Base-by-base conservation (phyloP, 1,140 invertebrate genomes). In the Lanistes nyassanus region DNA sequence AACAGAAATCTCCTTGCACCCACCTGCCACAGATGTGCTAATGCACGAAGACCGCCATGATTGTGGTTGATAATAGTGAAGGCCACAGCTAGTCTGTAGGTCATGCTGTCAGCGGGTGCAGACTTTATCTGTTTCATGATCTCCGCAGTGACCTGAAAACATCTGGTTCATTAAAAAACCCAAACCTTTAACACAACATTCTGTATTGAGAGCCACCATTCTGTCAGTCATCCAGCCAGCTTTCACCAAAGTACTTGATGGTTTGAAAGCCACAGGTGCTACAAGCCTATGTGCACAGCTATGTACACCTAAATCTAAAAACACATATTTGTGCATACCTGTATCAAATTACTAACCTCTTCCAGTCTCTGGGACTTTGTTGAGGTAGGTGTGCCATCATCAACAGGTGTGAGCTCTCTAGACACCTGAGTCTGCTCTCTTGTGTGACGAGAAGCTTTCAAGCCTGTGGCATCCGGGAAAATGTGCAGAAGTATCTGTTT, bases 11-110 rank as follows among this genome's bases (percentile, higher is more conserved):
- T 53, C 29, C 16, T 53, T 58, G 6, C 36, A 6, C 39, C 23
- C 31, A 72, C 70, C 70, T 95, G 94, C 96, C 97, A 98, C 0
- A 98, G 84, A 84, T 98, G 96, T 1, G 95, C 95, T 39, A 97
- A 91, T 74, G 95, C 94, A 55, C 91, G 88, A 0, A 94, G 82
- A 0, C 95, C 94, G n/a, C 95, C 95, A 58, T 94, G 91, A 79
- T 93, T 93, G 77, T 94, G 92, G 66, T 93, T 91, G n/a, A 94
- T 92, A 74, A 96, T 93, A 74, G 93, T 93, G 73, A 95, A 90
- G 13, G 95, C 92, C n/a, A 96, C 91, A n/a, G 95, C 92, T 3
- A 98, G 86, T 58, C 95, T 91, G 93, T 95, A 95, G 0, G 95
- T 92, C 37, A 98, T 89, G n/a, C 94, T 93, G 84, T 95, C 94